Evolutionary conservation across 2,888 invertebrate species (phyloP).

Genomic region (Linnaemya vulpina): DNA sequence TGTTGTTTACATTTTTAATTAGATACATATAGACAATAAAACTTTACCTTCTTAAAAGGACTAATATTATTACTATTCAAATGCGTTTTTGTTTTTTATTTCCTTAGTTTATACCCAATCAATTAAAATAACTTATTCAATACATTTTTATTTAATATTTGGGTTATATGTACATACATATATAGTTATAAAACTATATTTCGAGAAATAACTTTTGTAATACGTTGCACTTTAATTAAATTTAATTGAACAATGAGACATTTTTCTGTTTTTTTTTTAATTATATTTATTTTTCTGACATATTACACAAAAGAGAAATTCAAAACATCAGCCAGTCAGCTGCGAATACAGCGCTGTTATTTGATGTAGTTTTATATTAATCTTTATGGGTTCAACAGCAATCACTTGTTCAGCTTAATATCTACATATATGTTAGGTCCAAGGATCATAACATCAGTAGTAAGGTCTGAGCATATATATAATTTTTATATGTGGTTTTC

Average conservation of each 20-base stretch:
- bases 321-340: conserved; percentile 38
- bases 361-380: conserved; percentile 19
- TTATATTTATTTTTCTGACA: conserved; percentile 51
- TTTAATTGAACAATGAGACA: conserved; percentile 29
- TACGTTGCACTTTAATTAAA: conserved; percentile 65
- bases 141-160: neutral
- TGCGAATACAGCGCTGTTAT: conserved; percentile 27
- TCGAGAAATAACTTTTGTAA: conserved; percentile 32
- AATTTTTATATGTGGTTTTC: no score
- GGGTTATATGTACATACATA: neutral
- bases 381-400: neutral
- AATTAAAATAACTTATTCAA: neutral
- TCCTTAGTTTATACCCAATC: neutral
- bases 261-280: conserved; percentile 54
- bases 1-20: neutral
- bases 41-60: conserved; percentile 2
- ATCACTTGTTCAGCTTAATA: neutral
- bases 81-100: neutral
- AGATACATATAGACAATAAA: neutral
- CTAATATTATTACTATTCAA: neutral
- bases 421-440: neutral
- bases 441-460: no score
- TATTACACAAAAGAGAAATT: conserved; percentile 15
- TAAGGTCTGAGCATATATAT: no score
- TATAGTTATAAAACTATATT: neutral